phyloP scores from a whole-genome alignment of 2,113 vertebrate species.

The Scomber scombrus region DNA sequence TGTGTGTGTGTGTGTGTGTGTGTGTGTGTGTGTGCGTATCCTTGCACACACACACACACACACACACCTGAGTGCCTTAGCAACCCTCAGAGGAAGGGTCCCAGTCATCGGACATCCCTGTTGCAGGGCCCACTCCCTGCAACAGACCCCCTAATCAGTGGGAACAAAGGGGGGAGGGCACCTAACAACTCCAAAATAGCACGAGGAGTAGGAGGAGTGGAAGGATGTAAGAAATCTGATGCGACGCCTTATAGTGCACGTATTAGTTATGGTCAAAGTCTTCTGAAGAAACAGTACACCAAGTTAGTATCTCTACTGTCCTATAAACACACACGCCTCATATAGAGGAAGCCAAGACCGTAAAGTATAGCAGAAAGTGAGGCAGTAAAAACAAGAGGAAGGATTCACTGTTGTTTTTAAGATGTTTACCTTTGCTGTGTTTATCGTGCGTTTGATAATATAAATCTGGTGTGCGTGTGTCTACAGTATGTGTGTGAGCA shows the following conservation, averaged over 20 bases:
- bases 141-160: conserved; percentile 77
- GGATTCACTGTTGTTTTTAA: conserved; percentile 1
- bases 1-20: neutral
- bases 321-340: conserved; percentile 6
- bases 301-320: conserved; percentile 1
- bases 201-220: conserved; percentile 63
- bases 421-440: conserved; percentile 2
- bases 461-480: conserved; percentile 29
- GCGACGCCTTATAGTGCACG: conserved; percentile 48
- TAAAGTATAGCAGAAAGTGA: neutral
- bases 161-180: conserved; percentile 78
- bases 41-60: conserved; percentile 79
- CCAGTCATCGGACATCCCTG: conserved; percentile 77
- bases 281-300: conserved; percentile 8
- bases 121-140: conserved; percentile 70
- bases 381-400: conserved; percentile 9
- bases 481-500: conserved; percentile 3
- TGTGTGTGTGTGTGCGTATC: conserved; percentile 44
- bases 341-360: conserved; percentile 1
- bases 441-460: neutral
- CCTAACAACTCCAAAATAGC: conserved; percentile 78
- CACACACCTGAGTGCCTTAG: conserved; percentile 77
- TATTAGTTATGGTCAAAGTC: conserved; percentile 27
- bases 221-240: conserved; percentile 79
- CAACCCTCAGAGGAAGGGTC: conserved; percentile 78